Conservation (phyloP, 2,888 invertebrate genomes). For the Hipparchia semele region DNA sequence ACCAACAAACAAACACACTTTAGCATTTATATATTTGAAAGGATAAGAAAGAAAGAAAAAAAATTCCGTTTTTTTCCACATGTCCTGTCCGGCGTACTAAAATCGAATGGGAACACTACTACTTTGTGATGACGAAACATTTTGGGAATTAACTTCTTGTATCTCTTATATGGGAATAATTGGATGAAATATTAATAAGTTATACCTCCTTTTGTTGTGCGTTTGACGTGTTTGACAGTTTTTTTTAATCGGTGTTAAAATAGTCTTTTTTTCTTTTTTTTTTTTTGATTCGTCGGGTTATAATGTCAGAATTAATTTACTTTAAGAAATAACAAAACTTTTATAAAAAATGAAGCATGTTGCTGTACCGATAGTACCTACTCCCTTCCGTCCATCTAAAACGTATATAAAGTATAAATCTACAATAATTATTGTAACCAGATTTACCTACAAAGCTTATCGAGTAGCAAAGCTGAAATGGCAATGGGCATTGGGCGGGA, state of each 20-base stretch:
- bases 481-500: no score
- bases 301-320: not conserved
- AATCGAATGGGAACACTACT: conserved; percentile 28
- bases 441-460: no score
- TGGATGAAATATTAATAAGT: conserved; percentile 69
- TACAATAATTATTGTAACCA: no score
- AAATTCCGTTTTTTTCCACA: not conserved
- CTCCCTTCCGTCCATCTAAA: no score
- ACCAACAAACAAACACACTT: no score
- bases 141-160: conserved; percentile 68
- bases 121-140: conserved; percentile 68
- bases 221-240: conserved; percentile 46
- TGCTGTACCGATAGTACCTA: no score
- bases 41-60: not conserved
- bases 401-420: no score
- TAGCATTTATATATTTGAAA: no score
- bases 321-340: no score
- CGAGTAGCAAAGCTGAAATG: no score
- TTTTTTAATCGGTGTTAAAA: conserved; percentile 25
- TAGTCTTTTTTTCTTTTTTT: conserved; percentile 7
- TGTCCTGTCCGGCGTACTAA: not conserved
- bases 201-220: conserved; percentile 39
- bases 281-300: not conserved
- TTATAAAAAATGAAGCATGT: no score
- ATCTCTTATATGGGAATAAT: conserved; percentile 66